Base-by-base conservation (phyloP, 2,113 vertebrate species). In the Calonectris borealis region DNA sequence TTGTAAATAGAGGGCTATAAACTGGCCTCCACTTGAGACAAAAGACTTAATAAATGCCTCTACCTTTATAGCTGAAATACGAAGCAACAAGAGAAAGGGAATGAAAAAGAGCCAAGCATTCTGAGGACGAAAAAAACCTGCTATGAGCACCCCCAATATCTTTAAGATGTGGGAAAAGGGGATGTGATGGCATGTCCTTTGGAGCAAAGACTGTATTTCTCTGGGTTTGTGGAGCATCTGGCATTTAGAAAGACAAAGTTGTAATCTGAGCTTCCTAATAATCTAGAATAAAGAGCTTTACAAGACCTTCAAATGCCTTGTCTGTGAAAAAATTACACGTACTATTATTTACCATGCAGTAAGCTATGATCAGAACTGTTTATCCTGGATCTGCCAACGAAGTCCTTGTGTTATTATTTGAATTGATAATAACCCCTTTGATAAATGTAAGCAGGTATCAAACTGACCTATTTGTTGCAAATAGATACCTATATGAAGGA, bases 151-250 rank as follows among this genome's bases (percentile, higher is more conserved):
- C 21, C 22, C 21, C 19, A 9, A 1, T 2, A 25, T 2, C 25
- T 20, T 9, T 3, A 24, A 8, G 36, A 13, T 2, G 34, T 19
- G 70, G 34, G 31, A 25, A 54, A 44, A 34, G 7, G 34, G 36
- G 54, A 54, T 36, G 29, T 5, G 61, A 51, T 31, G 29, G 49
- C 71, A 65, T 5, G 14, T 12, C 31, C 25, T 34, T 20, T 8
- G 36, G 6, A 75, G 21, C 49, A 71, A 4, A 6, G 8, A 22
- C 9, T 0, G 0, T 52, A 11, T 31, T 62, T 29, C 21, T 58
- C 22, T 2, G 13, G 13, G 34, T 25, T 52, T 44, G 42, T 11
- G 36, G 20, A 78, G 24, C 24, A 49, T 10, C 40, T 52, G 49
- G 44, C 24, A 27, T 25, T 75, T 8, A 58, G 21, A 64, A 76